Percentiles rank a stretch among this genome's conserved stretches.
phyloP scores from a whole-genome alignment of 2,113 vertebrate species.

The Cavia aperea region DNA sequence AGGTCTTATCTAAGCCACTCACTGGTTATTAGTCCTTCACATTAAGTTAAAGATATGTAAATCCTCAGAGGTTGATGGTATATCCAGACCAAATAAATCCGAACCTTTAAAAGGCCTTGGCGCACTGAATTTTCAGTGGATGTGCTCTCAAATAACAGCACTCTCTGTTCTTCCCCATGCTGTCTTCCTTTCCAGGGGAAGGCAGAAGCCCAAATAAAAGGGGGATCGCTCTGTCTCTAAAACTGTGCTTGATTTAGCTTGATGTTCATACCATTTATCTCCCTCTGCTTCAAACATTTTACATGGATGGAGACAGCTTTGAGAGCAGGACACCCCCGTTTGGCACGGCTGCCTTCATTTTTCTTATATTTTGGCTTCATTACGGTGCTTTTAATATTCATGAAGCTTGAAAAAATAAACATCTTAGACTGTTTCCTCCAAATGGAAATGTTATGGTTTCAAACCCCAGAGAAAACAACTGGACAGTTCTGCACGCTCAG shows the following conservation, averaged over 20 bases:
- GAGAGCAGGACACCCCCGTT: constrained; percentile 56
- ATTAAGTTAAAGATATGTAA: constrained; percentile 69
- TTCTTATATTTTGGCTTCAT: constrained; percentile 57
- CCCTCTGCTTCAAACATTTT: constrained; percentile 21
- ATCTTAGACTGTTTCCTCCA: constrained; percentile 61
- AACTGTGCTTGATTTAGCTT: constrained; percentile 32
- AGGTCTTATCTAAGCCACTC: constrained; percentile 74
- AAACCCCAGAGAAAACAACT: constrained; percentile 46
- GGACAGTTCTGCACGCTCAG: constrained; percentile 45
- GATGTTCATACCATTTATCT: background rate
- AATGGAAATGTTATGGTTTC: constrained; percentile 58
- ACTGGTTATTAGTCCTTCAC: constrained; percentile 73
- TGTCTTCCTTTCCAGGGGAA: background rate
- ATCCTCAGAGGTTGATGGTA: constrained; percentile 67
- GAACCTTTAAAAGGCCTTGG: constrained; percentile 59
- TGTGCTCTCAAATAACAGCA: background rate
- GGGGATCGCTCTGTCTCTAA: constrained; percentile 15
- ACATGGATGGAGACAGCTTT: constrained; percentile 17
- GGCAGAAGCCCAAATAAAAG: constrained; percentile 8
- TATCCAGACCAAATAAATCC: constrained; percentile 60
- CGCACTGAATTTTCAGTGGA: background rate
- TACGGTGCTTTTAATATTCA: constrained; percentile 61
- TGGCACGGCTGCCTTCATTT: constrained; percentile 28
- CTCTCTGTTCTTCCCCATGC: background rate
- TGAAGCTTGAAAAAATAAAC: constrained; percentile 59